These are phyloP conservation scores for Gasteruption jaculator DNA, from an alignment of 2,888 invertebrate genomes.

Conservation along the genomic window DNA sequence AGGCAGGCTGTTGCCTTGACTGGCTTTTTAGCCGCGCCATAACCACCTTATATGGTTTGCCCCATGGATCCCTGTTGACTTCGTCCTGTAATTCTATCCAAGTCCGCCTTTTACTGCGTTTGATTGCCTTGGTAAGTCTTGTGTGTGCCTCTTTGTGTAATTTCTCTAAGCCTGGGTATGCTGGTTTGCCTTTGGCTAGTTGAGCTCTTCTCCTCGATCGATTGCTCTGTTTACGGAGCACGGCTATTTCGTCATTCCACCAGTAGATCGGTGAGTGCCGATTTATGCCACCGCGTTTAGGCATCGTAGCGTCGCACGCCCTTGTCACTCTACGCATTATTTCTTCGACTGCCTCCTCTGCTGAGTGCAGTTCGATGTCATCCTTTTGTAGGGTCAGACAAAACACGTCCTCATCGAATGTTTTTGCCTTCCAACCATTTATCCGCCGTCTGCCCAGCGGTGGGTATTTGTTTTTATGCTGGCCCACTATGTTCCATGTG, in stretches of 20 bases:
- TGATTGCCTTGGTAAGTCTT: slow-evolving; percentile 16
- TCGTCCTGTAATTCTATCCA: slow-evolving; percentile 25
- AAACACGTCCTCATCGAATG: slow-evolving; percentile 10
- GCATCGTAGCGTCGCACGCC: slow-evolving; percentile 21
- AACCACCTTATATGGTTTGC: slow-evolving; percentile 24
- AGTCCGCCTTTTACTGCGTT: slow-evolving; percentile 12
- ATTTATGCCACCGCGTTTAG: slow-evolving; percentile 2
- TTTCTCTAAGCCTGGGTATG: slow-evolving; percentile 9
- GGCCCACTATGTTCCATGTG: background rate
- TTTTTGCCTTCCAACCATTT: slow-evolving; percentile 12
- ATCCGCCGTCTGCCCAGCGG: too few relatives aligned
- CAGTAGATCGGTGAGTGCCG: slow-evolving; percentile 14
- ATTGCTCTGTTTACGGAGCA: slow-evolving; percentile 10
- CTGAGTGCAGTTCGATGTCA: background rate
- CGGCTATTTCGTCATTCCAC: slow-evolving; percentile 17
- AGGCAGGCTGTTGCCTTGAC: slow-evolving; percentile 5
- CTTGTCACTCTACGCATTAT: slow-evolving; percentile 12
- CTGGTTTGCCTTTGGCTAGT: slow-evolving; percentile 6
- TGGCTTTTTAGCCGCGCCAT: slow-evolving; percentile 14
- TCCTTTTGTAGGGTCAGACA: background rate
- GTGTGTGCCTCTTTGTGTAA: slow-evolving; percentile 8
- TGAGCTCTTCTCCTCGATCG: slow-evolving; percentile 11
- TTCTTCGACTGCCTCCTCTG: background rate
- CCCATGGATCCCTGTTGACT: slow-evolving; percentile 26
- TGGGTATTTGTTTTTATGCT: background rate